phyloP scores from a whole-genome alignment of 2,797 vertebrate species.

The Sebastes iracundus region DNA sequence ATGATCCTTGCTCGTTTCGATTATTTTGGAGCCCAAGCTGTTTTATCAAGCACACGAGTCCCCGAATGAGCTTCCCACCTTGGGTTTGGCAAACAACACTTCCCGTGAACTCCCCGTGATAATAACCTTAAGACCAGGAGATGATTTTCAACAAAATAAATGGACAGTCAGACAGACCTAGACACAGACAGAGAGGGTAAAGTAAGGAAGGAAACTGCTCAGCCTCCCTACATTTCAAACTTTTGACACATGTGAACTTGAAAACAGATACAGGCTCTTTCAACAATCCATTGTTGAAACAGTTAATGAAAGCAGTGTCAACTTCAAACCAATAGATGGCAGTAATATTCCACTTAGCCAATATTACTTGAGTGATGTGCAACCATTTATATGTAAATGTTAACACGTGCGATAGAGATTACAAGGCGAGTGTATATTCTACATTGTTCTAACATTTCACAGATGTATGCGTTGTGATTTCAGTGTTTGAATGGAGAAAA shows the following conservation, averaged over 20 bases:
- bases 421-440: neutral
- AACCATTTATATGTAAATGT: neutral
- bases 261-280: constrained; percentile 6
- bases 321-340: constrained; percentile 57
- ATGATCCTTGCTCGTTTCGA: constrained; percentile 25
- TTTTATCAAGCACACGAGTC: constrained; percentile 54
- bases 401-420: neutral
- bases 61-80: constrained; percentile 50
- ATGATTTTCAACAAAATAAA: constrained; percentile 48
- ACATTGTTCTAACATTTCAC: neutral
- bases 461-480: constrained; percentile 3
- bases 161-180: constrained; percentile 21
- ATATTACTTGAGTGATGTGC: neutral
- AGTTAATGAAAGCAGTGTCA: neutral
- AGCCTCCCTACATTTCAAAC: neutral
- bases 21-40: constrained; percentile 63
- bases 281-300: neutral
- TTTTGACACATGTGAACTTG: neutral
- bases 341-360: neutral
- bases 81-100: constrained; percentile 47
- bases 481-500: constrained; percentile 12
- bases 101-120: constrained; percentile 42
- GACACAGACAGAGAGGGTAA: constrained; percentile 11
- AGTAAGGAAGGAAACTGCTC: constrained; percentile 6
- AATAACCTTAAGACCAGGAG: constrained; percentile 35